These are phyloP conservation scores for Hypolimnas misippus DNA, from an alignment of 2,888 invertebrate species.

Conservation along the genomic window DNA sequence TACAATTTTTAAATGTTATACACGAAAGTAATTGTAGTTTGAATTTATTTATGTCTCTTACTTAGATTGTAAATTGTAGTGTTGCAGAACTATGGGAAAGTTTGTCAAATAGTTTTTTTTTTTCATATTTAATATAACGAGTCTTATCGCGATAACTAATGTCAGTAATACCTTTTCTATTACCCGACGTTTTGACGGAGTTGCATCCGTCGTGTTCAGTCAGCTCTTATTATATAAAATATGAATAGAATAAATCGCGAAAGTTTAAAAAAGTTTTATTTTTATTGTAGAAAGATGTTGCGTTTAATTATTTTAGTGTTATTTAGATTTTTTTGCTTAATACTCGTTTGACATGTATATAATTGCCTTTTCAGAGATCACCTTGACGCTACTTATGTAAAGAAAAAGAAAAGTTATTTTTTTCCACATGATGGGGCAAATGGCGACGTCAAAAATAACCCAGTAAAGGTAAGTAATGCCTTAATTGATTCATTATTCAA, in stretches of 20 bases:
- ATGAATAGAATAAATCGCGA: no score
- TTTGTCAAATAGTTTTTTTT: no score
- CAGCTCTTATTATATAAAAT: no score
- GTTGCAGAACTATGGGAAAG: slow-evolving; percentile 51
- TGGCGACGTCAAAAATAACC: slow-evolving; percentile 41
- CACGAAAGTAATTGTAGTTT: not conserved
- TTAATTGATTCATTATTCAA: no score
- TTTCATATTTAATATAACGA: no score
- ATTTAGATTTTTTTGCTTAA: not conserved
- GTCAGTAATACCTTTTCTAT: no score
- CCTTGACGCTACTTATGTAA: slow-evolving; percentile 73
- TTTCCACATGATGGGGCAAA: slow-evolving; percentile 62
- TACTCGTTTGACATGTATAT: no score
- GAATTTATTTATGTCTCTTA: not conserved
- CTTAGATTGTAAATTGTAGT: slow-evolving; percentile 14
- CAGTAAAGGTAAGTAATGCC: slow-evolving; percentile 42
- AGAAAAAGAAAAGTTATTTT: slow-evolving; percentile 75
- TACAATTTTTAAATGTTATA: not conserved
- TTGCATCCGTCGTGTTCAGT: no score
- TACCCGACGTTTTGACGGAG: no score
- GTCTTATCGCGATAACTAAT: no score
- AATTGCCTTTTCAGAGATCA: slow-evolving; percentile 58
- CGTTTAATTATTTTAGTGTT: not conserved
- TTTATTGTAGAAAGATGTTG: not conserved
- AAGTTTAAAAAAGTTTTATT: no score